phyloP scores from a whole-genome alignment of 2,797 vertebrate genomes.

The Huso huso region DNA sequence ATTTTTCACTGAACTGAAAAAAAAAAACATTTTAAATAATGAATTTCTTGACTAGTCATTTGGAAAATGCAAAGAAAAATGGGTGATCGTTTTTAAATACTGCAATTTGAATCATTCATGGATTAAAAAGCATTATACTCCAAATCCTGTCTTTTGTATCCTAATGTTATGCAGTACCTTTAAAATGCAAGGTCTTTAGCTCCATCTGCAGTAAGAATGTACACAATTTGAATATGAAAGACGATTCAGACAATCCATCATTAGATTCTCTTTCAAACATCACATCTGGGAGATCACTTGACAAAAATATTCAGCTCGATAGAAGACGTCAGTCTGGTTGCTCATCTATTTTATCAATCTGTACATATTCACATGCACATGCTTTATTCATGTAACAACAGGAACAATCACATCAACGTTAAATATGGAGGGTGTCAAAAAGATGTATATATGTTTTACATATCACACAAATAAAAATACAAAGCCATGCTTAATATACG shows the following conservation, averaged over 20 bases:
- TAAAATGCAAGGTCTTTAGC: background rate
- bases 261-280: background rate
- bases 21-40: background rate
- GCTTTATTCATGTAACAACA: no score
- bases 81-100: background rate
- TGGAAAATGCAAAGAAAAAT: background rate
- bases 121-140: background rate
- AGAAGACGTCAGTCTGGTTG: no score
- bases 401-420: no score
- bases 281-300: background rate
- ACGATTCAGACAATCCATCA: background rate
- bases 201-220: background rate
- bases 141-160: conserved; percentile 2
- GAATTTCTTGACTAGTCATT: background rate
- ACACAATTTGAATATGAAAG: conserved; percentile 4
- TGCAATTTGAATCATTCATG: conserved; percentile 1
- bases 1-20: background rate
- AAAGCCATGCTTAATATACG: no score
- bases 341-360: no score
- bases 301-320: no score
- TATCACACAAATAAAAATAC: no score
- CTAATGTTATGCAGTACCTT: background rate
- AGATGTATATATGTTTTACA: no score
- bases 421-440: no score
- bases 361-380: no score